Conservation (phyloP, 2,888 invertebrate species). For the Notocelia uddmanniana region DNA sequence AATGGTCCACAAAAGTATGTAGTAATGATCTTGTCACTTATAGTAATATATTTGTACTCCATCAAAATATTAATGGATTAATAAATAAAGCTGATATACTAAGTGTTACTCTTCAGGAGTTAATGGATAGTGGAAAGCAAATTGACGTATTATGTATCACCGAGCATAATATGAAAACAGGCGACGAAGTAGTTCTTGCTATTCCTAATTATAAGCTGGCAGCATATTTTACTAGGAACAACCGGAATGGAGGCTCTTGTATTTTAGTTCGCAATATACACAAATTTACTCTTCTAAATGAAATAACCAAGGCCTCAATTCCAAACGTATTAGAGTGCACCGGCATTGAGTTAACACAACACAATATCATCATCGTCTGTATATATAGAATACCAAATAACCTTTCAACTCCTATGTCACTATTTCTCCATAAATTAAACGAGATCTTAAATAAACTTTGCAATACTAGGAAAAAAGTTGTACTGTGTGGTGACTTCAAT, state of each 20-base stretch:
- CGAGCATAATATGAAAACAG: too few species aligned
- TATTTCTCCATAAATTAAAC: not conserved
- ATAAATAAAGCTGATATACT: too few species aligned
- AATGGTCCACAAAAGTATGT: not conserved
- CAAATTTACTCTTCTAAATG: not conserved
- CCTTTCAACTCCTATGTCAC: not conserved
- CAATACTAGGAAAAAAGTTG: not conserved
- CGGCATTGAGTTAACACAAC: not conserved
- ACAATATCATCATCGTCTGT: not conserved
- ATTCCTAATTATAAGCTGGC: not conserved
- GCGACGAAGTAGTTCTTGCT: not conserved
- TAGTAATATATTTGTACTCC: not conserved
- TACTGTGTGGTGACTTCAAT: not conserved
- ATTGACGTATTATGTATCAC: not conserved
- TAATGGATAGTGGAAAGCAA: not conserved
- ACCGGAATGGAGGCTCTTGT: conserved; percentile 6
- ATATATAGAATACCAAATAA: conserved; percentile 4
- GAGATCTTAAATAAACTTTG: not conserved
- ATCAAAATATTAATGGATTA: not conserved
- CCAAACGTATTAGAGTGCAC: not conserved
- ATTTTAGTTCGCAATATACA: not conserved
- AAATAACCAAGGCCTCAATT: not conserved
- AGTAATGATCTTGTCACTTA: not conserved
- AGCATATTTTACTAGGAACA: not conserved
- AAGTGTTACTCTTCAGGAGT: not conserved